These are phyloP conservation scores for Colaptes auratus DNA, from an alignment of 2,113 vertebrate species.

Conservation along the genomic window DNA sequence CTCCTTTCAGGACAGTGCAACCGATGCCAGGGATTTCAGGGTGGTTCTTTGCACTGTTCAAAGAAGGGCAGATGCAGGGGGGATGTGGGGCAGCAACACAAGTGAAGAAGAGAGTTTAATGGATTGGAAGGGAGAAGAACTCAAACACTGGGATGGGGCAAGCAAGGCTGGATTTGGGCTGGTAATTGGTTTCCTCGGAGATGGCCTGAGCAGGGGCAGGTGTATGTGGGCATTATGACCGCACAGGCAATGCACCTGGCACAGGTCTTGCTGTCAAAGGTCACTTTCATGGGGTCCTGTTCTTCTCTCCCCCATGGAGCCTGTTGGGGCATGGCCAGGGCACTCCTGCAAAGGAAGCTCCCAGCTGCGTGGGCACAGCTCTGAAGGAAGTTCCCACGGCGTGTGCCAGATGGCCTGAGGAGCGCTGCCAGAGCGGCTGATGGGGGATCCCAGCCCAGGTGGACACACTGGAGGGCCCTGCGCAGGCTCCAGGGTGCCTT, in stretches of 20 bases:
- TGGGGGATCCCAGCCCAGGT: constrained; percentile 56
- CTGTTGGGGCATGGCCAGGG: background rate
- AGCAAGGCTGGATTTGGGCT: background rate
- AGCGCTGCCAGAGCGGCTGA: constrained; percentile 31
- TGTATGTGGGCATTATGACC: background rate
- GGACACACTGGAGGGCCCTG: constrained; percentile 5
- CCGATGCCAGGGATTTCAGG: constrained; percentile 22
- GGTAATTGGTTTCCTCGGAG: background rate
- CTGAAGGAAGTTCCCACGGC: background rate
- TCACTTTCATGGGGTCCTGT: background rate
- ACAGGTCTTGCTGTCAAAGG: background rate
- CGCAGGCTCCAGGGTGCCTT: background rate
- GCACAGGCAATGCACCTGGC: background rate
- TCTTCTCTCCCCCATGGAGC: background rate
- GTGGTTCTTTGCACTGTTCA: background rate
- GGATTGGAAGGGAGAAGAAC: background rate
- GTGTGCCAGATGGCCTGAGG: constrained; percentile 32
- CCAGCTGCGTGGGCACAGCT: background rate
- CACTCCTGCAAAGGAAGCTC: constrained; percentile 32
- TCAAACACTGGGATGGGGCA: background rate
- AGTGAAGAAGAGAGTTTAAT: background rate
- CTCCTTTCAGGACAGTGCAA: constrained; percentile 61
- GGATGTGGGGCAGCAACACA: background rate
- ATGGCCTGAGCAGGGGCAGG: background rate
- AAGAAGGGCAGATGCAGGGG: background rate